Evolutionary conservation across 2,113 vertebrate genomes (phyloP).

Genomic region (Mirounga angustirostris): DNA sequence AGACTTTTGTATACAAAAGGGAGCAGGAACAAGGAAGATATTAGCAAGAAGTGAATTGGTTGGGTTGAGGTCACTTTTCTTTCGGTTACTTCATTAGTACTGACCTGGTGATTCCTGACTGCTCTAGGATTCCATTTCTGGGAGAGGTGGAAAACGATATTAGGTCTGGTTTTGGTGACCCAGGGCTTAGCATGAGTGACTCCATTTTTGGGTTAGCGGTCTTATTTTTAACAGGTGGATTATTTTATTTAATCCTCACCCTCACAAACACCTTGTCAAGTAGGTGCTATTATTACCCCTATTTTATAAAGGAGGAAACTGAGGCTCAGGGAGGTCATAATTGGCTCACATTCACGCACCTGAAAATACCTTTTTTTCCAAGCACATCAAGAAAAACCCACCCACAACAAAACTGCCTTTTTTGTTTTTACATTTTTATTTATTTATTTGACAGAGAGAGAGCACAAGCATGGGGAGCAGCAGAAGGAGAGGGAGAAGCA

Average conservation of each 20-base stretch:
- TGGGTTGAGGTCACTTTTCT: background rate
- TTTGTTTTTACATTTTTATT: background rate
- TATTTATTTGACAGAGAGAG: no score
- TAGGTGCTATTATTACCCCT: background rate
- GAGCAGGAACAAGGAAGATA: background rate
- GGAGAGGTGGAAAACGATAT: background rate
- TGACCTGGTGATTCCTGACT: background rate
- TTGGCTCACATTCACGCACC: background rate
- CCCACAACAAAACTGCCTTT: background rate
- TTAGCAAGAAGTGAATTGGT: background rate
- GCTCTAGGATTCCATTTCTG: background rate
- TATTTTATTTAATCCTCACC: constrained; percentile 48
- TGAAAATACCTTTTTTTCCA: background rate
- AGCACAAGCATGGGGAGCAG: no score
- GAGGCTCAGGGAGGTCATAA: background rate
- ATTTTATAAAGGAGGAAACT: constrained; percentile 5
- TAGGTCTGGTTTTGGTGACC: background rate
- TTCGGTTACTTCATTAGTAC: background rate
- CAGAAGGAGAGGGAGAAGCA: no score
- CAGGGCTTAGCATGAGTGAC: background rate
- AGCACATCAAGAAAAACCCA: background rate
- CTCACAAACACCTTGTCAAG: constrained; percentile 34
- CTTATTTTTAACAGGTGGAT: background rate
- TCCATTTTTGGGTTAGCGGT: background rate
- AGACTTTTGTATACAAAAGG: background rate